Conservation (phyloP, 2,888 invertebrate species). For the Pollenia angustigena region DNA sequence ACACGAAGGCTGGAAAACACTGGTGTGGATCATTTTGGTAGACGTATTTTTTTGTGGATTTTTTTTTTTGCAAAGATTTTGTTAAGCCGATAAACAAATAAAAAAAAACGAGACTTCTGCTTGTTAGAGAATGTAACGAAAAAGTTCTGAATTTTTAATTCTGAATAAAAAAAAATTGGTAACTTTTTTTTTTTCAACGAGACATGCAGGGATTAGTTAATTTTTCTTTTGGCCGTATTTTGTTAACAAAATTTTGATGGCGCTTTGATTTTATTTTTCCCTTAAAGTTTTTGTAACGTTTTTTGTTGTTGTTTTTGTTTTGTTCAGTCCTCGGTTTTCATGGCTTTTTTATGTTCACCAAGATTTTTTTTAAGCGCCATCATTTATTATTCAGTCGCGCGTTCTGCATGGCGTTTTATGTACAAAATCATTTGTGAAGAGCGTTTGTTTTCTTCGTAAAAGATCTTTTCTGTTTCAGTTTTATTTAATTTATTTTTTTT, state of each 20-base stretch:
- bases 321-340: constrained; percentile 48
- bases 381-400: constrained; percentile 81
- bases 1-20: constrained; percentile 25
- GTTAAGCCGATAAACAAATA: constrained; percentile 57
- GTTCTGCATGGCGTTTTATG: constrained; percentile 72
- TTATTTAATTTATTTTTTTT: constrained; percentile 47
- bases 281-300: constrained; percentile 48
- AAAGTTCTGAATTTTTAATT: constrained; percentile 15
- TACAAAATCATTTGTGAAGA: constrained; percentile 50
- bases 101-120: constrained; percentile 41
- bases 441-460: constrained; percentile 50
- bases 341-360: constrained; percentile 71
- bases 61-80: constrained; percentile 55
- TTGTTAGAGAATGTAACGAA: constrained; percentile 54
- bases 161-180: constrained; percentile 40
- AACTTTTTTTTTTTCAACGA: constrained; percentile 23
- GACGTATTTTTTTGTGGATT: constrained; percentile 18
- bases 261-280: constrained; percentile 73
- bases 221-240: constrained; percentile 45
- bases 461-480: constrained; percentile 39
- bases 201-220: constrained; percentile 61
- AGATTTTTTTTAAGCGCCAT: constrained; percentile 81
- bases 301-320: constrained; percentile 41
- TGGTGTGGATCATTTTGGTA: constrained; percentile 51
- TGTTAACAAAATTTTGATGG: constrained; percentile 69